Evolutionary conservation across 2,113 vertebrate species (phyloP).

Genomic region (Oncorhynchus nerka): DNA sequence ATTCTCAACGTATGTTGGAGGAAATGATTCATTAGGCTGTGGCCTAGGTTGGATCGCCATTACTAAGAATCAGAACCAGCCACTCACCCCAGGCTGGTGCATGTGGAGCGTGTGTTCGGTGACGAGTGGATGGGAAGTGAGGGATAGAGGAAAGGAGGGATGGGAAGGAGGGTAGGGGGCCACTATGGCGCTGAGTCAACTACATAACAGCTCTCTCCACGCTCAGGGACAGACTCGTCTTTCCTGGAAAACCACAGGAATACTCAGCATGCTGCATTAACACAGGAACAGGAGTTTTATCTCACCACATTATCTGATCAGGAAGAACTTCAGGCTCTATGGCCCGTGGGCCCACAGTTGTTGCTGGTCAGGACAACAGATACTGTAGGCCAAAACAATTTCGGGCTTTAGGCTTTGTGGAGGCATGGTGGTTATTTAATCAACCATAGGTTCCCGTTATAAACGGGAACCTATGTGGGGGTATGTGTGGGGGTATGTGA

Average conservation of each 20-base stretch:
- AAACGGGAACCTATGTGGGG: no score
- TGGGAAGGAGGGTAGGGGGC: slow-evolving; percentile 10
- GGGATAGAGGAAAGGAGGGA: slow-evolving; percentile 8
- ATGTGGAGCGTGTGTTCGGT: slow-evolving; percentile 40
- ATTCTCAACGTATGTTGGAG: slow-evolving; percentile 63
- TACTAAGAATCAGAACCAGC: slow-evolving; percentile 68
- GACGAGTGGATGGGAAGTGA: slow-evolving; percentile 33
- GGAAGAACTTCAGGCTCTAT: no score
- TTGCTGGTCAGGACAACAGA: no score
- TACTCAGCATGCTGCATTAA: slow-evolving; percentile 28
- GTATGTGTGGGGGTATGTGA: background rate
- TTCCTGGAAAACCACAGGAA: slow-evolving; percentile 56
- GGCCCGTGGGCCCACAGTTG: no score
- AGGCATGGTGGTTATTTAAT: no score
- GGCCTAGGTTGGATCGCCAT: slow-evolving; percentile 57
- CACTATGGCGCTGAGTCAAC: slow-evolving; percentile 52
- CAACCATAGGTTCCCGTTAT: no score
- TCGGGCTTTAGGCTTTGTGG: no score
- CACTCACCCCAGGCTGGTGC: slow-evolving; percentile 53
- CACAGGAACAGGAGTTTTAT: background rate
- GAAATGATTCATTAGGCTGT: slow-evolving; percentile 70
- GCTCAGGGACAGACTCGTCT: slow-evolving; percentile 9
- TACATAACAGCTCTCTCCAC: slow-evolving; percentile 47
- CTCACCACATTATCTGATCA: no score
- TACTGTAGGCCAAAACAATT: no score